phyloP scores from a whole-genome alignment of 2,888 invertebrate species.

The Tineola bisselliella region DNA sequence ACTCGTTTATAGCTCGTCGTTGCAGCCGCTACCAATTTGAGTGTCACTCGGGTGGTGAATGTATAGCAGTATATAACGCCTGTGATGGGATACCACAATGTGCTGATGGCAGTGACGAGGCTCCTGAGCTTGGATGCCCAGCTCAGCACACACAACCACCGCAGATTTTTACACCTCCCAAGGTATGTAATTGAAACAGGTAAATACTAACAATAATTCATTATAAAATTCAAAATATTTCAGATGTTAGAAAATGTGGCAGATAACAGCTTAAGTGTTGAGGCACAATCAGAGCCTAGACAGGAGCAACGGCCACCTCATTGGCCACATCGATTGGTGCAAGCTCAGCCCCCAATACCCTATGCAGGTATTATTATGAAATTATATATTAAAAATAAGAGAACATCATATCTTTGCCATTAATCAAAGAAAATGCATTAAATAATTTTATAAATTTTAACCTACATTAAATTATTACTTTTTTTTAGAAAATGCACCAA shows the following conservation, averaged over 20 bases:
- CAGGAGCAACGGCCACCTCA: conserved; percentile 18
- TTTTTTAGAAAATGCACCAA: conserved; percentile 50
- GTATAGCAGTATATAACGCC: conserved; percentile 94
- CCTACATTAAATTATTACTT: background rate
- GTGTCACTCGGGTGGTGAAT: conserved; percentile 86
- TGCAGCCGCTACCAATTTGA: conserved; percentile 91
- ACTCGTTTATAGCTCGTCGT: conserved; percentile 37
- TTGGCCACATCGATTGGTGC: conserved; percentile 55
- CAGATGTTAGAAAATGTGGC: conserved; percentile 21
- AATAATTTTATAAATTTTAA: background rate
- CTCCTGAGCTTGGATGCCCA: conserved; percentile 82
- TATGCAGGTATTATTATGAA: conserved; percentile 11
- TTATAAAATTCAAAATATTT: background rate
- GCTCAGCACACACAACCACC: conserved; percentile 22
- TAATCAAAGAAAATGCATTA: background rate
- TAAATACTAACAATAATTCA: background rate
- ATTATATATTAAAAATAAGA: too few relatives aligned
- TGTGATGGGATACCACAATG: conserved; percentile 95
- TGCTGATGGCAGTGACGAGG: conserved; percentile 91
- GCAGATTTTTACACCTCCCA: conserved; percentile 7
- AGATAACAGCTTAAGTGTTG: background rate
- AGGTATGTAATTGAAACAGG: background rate
- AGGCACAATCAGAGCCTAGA: background rate
- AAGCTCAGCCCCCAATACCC: conserved; percentile 37
- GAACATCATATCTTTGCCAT: too few relatives aligned